Evolutionary conservation across 1,140 invertebrate genomes (phyloP), one percentile per base, ranked within the genome.

Genomic region (Campoletis sonorensis): DNA sequence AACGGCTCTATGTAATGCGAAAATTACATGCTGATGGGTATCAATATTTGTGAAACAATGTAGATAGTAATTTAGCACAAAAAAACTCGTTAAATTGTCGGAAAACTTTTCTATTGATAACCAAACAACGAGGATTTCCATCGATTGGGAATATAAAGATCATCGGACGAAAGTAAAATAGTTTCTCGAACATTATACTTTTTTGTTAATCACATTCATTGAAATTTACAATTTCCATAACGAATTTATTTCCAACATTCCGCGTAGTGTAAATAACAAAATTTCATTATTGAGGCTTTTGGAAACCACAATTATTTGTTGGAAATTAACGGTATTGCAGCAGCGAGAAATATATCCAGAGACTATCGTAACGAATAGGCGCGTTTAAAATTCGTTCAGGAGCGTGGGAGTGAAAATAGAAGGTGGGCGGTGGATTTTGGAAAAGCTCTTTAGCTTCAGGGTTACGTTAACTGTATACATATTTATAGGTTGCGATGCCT

Each of bases 301-400:
- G 37, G 40, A 26, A 7, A 3, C 1, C 15, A 10, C 23, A 51
- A 73, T 73, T 73, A 73, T 73, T 40, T n/a, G 40, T 30, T 4
- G 71, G 23, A 40, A 73, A 73, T 73, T 73, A 51, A 40, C 30
- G 68, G 10, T 71, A 37, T 71, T n/a, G 26, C 7, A 40, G 40
- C 30, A 71, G 40, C 0, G 68, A 70, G 33, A 40, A 21, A 71
- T 18, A 71, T 21, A 40, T 18, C 7, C 4, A 37, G 68, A n/a
- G 68, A 40, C 15, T 13, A 54, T 16, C 5, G 2, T 18, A n/a
- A 58, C 18, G 54, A 58, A 58, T n/a, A 4, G 5, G 54, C 18
- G 54, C 13, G 0, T 71, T 16, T 0, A 16, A 71, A 71, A 71
- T 16, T 0, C 68, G 18, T 71, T 71, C 30, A 71, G 68, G 33